Evolutionary conservation across 2,888 invertebrate species (phyloP), one percentile per base, ranked within the genome.

Genomic region (Serripes groenlandicus): DNA sequence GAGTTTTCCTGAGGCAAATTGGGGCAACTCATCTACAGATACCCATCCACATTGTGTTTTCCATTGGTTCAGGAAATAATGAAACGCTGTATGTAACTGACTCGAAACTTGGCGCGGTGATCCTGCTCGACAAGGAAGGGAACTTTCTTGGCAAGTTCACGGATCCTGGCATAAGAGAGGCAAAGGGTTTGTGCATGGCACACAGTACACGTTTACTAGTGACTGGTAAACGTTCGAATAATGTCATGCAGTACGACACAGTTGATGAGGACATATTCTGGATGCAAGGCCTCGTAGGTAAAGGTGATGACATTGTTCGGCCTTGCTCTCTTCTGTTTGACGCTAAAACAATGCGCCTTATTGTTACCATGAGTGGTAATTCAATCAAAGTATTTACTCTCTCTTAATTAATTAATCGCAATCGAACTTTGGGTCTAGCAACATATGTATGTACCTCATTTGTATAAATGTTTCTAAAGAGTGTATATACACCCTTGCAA

Each of bases 31-130:
- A 9, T 30, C 26, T 60, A 9, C 11, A 60, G 9, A 60, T 60
- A 60, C 60, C 60, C 4, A 60, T 60, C 4, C 60, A 60, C 30
- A 60, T 60, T 26, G 60, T 30, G 28, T 60, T 60, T 60, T 26
- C 7, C 23, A 3, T 23, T 28, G 4, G 3, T 9, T 9, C 60
- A 9, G 7, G 30, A 15, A 21, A 21, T 15, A 21, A 60, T 15
- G 26, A 15, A 11, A 5, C 11, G 5, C 7, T 60, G 60, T 60
- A 28, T 21, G 60, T 60, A n/a, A 60, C 60, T 60, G 60, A 60
- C 30, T 60, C 60, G 7, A 28, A 11, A 28, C 3, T 26, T 26
- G 60, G 60, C 28, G 60, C 60, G 11, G 30, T 60, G 28, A 15
- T 26, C 30, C 60, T 15, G 3, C 7, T 60, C 3, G 30, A 60